Percentiles rank a stretch among this genome's conserved stretches.
Conservation (phyloP, 2,797 vertebrate genomes). For the Meriones psammophilus region DNA sequence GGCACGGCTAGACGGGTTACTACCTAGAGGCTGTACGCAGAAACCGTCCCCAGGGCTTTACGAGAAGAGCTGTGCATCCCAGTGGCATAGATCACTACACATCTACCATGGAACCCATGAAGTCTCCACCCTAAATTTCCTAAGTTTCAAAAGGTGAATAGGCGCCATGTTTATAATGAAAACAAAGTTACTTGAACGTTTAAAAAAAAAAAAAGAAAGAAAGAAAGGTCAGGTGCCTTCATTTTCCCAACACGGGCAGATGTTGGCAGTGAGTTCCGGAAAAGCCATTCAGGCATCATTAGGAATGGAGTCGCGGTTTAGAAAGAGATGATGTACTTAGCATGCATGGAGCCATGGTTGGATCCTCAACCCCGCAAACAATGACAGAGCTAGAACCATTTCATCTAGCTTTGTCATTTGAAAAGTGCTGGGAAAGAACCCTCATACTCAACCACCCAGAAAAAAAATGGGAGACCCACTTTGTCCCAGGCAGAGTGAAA, state of each 20-base stretch:
- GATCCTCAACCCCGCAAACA: not conserved
- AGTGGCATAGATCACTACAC: not conserved
- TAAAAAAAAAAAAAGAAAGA: not conserved
- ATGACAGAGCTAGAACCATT: not conserved
- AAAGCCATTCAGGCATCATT: not conserved
- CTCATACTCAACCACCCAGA: not conserved
- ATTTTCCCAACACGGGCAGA: not conserved
- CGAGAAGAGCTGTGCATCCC: constrained; percentile 7
- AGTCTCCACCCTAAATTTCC: not conserved
- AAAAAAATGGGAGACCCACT: not conserved
- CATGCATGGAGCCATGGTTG: not conserved
- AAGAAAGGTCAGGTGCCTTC: not conserved
- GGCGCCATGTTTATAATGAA: not conserved
- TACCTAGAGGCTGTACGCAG: not conserved
- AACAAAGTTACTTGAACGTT: constrained; percentile 3
- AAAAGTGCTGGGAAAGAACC: not conserved
- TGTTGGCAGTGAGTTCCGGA: not conserved
- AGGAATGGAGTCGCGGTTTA: not conserved
- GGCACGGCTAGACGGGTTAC: not conserved
- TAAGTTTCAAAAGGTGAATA: constrained; percentile 15
- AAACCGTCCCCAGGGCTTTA: not conserved
- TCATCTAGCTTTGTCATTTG: not conserved
- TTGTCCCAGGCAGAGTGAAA: not conserved
- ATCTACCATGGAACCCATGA: not conserved
- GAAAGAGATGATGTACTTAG: not conserved